phyloP scores from a whole-genome alignment of 2,113 vertebrate genomes.

The Hypanus sabinus region DNA sequence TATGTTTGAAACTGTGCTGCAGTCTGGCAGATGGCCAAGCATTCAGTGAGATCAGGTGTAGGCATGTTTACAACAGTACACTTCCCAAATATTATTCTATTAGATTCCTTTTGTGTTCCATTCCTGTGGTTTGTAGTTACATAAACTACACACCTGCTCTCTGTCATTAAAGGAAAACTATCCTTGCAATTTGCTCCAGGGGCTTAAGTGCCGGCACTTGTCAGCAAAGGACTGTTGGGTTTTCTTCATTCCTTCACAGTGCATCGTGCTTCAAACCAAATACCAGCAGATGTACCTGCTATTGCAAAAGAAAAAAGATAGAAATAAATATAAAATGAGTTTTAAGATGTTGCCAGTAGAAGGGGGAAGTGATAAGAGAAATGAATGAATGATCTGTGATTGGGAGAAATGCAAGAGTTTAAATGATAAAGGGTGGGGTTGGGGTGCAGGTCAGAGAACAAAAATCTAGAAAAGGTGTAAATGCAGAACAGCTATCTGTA shows the following conservation, averaged over 20 bases:
- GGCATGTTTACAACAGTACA: neutral
- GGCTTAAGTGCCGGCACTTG: neutral
- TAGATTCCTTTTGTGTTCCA: neutral
- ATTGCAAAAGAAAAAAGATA: too few species aligned
- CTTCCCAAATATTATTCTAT: constrained; percentile 30
- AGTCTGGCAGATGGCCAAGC: neutral
- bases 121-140: neutral
- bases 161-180: neutral
- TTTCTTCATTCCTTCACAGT: neutral
- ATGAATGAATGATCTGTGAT: too few species aligned
- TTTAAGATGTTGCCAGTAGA: too few species aligned
- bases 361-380: too few species aligned
- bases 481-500: too few species aligned
- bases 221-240: neutral
- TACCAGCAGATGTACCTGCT: too few species aligned
- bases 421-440: too few species aligned
- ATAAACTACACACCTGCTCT: neutral
- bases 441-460: too few species aligned
- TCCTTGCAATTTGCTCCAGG: neutral
- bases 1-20: neutral
- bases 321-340: too few species aligned
- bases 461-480: too few species aligned
- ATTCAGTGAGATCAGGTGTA: neutral
- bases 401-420: too few species aligned
- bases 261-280: too few species aligned